These are phyloP conservation scores for Muraenolepis orangiensis DNA, from an alignment of 2,797 vertebrate species.

Conservation along the genomic window DNA sequence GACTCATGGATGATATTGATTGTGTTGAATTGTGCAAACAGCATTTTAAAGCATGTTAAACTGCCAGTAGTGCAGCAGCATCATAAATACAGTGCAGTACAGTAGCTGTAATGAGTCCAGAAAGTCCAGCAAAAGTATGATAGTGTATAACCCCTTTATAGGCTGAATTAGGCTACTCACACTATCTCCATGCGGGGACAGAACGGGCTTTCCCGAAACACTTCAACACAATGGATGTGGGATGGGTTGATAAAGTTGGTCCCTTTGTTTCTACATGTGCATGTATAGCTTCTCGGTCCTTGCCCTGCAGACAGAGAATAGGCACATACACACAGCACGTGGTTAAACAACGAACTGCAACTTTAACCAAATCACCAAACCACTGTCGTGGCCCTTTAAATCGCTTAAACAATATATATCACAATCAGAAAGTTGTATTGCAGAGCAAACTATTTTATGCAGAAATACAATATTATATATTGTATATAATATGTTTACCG, in stretches of 20 bases:
- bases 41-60: no score
- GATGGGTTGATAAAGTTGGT: constrained; percentile 1
- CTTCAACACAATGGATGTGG: background rate
- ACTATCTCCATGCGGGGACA: constrained; percentile 6
- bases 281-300: background rate
- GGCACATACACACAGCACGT: constrained; percentile 1
- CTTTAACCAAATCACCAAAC: no score
- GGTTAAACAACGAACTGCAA: background rate
- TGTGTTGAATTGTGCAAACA: no score
- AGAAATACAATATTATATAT: background rate
- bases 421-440: no score
- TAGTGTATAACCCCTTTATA: no score
- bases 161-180: no score
- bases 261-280: background rate
- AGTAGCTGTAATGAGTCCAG: no score
- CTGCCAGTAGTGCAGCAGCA: no score
- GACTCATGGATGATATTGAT: no score
- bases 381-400: background rate
- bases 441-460: no score
- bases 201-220: background rate
- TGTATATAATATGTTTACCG: background rate
- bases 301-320: constrained; percentile 1
- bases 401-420: background rate
- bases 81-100: no score
- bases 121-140: no score